A percentile compares a stretch with the other conserved stretches of the same genome.
Conservation (phyloP, 2,113 vertebrate genomes). For the Sinosuthora webbiana region DNA sequence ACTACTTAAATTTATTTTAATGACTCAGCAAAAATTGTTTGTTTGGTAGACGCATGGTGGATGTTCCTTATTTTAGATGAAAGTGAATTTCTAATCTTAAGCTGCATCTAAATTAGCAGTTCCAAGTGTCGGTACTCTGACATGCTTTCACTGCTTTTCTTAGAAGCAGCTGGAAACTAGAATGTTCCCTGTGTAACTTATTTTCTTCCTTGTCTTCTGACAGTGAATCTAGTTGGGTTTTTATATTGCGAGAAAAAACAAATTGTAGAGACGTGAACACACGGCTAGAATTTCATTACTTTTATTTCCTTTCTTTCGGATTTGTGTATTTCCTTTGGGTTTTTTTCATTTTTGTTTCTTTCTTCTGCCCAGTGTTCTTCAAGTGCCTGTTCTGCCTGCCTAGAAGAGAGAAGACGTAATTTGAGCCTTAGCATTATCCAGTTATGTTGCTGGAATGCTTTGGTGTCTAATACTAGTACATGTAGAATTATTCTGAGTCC, state of each 20-base stretch:
- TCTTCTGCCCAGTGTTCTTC: not conserved
- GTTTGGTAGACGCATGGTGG: not conserved
- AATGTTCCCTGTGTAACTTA: not conserved
- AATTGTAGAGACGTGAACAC: not conserved
- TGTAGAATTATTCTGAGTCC: not conserved
- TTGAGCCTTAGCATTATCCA: not conserved
- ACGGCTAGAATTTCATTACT: not conserved
- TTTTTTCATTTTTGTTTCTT: not conserved
- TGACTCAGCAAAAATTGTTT: not conserved
- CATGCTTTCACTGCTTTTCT: not conserved
- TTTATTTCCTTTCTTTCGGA: not conserved
- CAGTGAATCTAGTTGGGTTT: not conserved
- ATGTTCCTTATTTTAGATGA: conserved; percentile 18
- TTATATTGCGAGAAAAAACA: not conserved
- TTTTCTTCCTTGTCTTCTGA: not conserved
- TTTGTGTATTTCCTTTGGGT: not conserved
- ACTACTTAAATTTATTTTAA: not conserved
- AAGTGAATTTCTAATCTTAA: conserved; percentile 30
- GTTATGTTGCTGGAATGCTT: not conserved
- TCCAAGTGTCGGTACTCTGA: not conserved
- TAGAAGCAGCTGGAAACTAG: not conserved
- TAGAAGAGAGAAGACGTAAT: not conserved
- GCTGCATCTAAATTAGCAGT: not conserved
- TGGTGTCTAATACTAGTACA: not conserved
- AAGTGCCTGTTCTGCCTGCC: not conserved